Evolutionary conservation across 2,113 vertebrate species (phyloP).

Genomic region (Fregetta grallaria): DNA sequence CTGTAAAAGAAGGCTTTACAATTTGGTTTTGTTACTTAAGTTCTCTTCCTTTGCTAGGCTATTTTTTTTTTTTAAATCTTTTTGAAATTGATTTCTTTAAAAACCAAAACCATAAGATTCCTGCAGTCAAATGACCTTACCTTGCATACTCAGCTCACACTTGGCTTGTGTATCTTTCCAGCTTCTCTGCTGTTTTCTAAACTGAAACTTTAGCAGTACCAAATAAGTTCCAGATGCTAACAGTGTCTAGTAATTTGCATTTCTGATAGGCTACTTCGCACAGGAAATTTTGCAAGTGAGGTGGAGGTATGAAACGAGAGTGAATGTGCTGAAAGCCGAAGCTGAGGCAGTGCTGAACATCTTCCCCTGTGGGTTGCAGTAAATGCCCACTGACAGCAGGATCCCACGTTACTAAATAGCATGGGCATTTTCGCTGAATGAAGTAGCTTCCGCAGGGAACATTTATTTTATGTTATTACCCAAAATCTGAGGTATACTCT

Average conservation of each 20-base stretch:
- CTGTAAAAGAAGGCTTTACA: not conserved
- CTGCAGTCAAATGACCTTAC: not conserved
- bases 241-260: not conserved
- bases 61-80: not conserved
- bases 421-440: not conserved
- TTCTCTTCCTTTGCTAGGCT: not conserved
- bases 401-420: fast-evolving
- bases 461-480: not conserved
- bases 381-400: not conserved
- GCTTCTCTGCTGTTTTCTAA: not conserved
- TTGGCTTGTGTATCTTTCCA: not conserved
- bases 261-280: not conserved
- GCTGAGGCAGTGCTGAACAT: not conserved
- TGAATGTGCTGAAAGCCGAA: not conserved
- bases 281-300: not conserved
- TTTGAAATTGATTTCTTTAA: not conserved
- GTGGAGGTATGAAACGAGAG: not conserved
- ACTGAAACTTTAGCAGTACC: not conserved
- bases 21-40: not conserved
- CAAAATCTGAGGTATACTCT: not conserved
- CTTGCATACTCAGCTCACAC: not conserved
- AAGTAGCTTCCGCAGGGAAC: not conserved
- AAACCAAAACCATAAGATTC: not conserved
- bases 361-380: not conserved
- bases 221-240: not conserved